Percentiles rank a stretch among this genome's conserved stretches.
phyloP scores from a whole-genome alignment of 2,888 invertebrate species.

The Andrena flavipes region DNA sequence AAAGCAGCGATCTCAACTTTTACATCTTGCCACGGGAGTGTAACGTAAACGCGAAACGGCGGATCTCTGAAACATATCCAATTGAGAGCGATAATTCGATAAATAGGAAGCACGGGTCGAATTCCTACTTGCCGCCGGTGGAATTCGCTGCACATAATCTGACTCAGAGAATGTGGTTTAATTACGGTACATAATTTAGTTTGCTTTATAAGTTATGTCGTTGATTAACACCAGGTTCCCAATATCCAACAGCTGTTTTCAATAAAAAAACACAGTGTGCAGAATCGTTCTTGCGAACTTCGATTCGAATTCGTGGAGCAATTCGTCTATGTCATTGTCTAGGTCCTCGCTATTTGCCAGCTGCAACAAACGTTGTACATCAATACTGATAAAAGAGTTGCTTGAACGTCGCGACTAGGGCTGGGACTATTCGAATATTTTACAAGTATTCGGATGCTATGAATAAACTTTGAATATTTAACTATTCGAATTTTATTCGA shows the following conservation, averaged over 20 bases:
- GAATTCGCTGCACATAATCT: conserved; percentile 54
- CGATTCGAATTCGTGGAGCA: conserved; percentile 96
- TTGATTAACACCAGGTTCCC: conserved; percentile 48
- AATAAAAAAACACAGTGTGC: conserved; percentile 98
- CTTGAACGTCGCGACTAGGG: no score
- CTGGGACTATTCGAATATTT: no score
- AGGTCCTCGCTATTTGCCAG: conserved; percentile 95
- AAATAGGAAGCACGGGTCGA: conserved; percentile 70
- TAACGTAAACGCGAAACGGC: conserved; percentile 22
- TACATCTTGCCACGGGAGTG: conserved; percentile 26
- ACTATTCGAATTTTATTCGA: no score
- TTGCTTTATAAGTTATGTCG: conserved; percentile 60
- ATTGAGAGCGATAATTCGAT: conserved; percentile 49
- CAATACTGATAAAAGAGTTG: no score
- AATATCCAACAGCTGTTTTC: conserved; percentile 78
- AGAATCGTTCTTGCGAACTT: conserved; percentile 94
- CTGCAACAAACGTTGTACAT: conserved; percentile 84
- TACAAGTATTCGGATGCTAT: no score
- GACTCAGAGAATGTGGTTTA: conserved; percentile 44
- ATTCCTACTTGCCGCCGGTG: conserved; percentile 39
- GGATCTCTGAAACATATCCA: conserved; percentile 42
- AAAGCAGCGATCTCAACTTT: conserved; percentile 21
- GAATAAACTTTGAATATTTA: no score
- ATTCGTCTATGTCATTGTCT: conserved; percentile 98
- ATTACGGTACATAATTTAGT: conserved; percentile 63